phyloP scores from a whole-genome alignment of 2,113 vertebrate species.

The Trachemys scripta region DNA sequence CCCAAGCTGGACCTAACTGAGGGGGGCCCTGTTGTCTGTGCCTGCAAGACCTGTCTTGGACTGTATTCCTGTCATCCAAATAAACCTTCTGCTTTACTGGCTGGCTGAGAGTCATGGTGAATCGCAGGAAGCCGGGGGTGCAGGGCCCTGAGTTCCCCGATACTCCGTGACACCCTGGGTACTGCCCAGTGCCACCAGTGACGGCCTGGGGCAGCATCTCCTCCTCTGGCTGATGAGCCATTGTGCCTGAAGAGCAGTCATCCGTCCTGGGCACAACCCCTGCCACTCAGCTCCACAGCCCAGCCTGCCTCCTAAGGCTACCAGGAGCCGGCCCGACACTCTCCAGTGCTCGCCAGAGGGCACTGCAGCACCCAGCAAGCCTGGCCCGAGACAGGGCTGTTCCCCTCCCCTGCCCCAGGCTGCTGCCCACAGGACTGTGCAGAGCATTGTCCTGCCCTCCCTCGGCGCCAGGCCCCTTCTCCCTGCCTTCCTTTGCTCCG shows the following conservation, averaged over 20 bases:
- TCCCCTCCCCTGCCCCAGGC: fast-evolving
- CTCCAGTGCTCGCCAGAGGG: not conserved
- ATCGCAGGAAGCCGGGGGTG: too few relatives aligned
- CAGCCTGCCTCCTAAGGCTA: not conserved
- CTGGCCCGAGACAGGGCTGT: not conserved
- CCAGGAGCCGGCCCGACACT: not conserved
- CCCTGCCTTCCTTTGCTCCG: not conserved
- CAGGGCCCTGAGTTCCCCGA: too few relatives aligned
- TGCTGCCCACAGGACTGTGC: not conserved
- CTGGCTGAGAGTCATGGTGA: too few relatives aligned
- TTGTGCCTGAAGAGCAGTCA: not conserved
- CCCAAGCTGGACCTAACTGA: too few relatives aligned
- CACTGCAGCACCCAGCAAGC: not conserved
- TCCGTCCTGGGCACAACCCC: not conserved
- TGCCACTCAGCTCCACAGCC: not conserved
- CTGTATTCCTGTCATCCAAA: too few relatives aligned
- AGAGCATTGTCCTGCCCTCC: not conserved
- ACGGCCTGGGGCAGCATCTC: not conserved
- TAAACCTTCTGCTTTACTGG: too few relatives aligned
- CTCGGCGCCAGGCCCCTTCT: not conserved
- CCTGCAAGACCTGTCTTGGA: too few relatives aligned
- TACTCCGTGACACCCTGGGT: too few relatives aligned
- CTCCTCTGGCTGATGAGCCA: not conserved
- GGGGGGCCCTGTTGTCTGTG: too few relatives aligned
- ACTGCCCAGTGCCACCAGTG: not conserved